A percentile compares a stretch with the other conserved stretches of the same genome.
These are phyloP conservation scores for Amorpha juglandis DNA, from an alignment of 2,888 invertebrate genomes.

Conservation along the genomic window DNA sequence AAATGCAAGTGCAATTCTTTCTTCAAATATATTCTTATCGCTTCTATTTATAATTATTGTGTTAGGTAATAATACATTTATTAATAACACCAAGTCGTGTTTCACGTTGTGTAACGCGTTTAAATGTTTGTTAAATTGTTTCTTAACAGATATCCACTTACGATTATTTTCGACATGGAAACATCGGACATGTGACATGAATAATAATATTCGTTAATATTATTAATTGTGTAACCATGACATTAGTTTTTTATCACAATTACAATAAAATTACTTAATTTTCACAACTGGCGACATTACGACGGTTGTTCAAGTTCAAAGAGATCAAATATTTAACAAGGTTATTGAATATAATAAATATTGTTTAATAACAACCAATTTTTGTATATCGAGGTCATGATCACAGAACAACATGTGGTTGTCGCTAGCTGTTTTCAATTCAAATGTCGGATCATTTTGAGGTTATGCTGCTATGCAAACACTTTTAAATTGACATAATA, in stretches of 20 bases:
- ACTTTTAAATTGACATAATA: neutral
- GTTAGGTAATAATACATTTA: neutral
- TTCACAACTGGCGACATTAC: neutral
- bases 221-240: neutral
- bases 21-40: conserved; percentile 6
- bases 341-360: neutral
- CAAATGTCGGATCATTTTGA: neutral
- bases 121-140: neutral
- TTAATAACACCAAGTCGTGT: neutral
- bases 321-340: neutral
- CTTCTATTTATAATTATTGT: conserved; percentile 3
- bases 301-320: too few species aligned
- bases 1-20: neutral
- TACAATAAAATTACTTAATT: neutral
- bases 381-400: conserved; percentile 14
- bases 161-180: neutral
- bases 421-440: conserved; percentile 13
- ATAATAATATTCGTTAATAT: neutral
- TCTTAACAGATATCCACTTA: neutral
- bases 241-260: neutral
- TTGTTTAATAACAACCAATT: neutral
- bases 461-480: neutral
- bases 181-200: neutral
- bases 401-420: conserved; percentile 7
- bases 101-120: neutral